Conservation (phyloP, 2,888 invertebrate genomes). For the Dasypogon diadema region DNA sequence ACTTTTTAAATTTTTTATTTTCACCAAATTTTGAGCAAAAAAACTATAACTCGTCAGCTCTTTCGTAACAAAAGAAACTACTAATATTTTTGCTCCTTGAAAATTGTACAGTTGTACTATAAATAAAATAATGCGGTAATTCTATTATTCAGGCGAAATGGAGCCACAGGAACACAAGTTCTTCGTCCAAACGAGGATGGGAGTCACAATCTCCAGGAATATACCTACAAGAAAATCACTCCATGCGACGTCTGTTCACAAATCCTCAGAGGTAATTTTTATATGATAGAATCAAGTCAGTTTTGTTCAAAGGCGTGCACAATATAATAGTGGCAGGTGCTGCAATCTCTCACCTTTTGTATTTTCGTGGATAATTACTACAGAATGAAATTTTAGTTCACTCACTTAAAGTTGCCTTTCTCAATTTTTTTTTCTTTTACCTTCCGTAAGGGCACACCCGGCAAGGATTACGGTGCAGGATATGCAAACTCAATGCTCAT, state of each 20-base stretch:
- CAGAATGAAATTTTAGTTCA: neutral
- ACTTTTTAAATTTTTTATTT: too few species aligned
- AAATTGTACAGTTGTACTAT: too few species aligned
- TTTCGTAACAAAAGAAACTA: neutral
- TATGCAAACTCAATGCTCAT: constrained; percentile 93
- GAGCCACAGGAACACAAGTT: constrained; percentile 72
- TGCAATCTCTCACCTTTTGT: too few species aligned
- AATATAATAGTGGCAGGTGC: too few species aligned
- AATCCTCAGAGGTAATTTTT: constrained; percentile 86
- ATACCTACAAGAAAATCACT: constrained; percentile 95
- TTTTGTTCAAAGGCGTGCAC: neutral
- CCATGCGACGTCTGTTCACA: constrained; percentile 95
- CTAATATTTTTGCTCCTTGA: too few species aligned
- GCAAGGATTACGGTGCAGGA: constrained; percentile 89
- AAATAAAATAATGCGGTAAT: too few species aligned
- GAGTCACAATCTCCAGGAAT: constrained; percentile 89
- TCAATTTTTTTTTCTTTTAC: neutral
- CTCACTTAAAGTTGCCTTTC: neutral
- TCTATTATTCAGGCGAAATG: constrained; percentile 75
- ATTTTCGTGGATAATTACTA: neutral
- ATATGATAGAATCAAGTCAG: neutral
- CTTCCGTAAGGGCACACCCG: constrained; percentile 82
- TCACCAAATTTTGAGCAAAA: too few species aligned
- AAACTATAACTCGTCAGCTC: neutral
- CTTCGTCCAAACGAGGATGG: constrained; percentile 67